Evolutionary conservation across 2,797 vertebrate species (phyloP), one percentile per base, ranked within the genome.

Genomic region (Melanotaenia boesemani): DNA sequence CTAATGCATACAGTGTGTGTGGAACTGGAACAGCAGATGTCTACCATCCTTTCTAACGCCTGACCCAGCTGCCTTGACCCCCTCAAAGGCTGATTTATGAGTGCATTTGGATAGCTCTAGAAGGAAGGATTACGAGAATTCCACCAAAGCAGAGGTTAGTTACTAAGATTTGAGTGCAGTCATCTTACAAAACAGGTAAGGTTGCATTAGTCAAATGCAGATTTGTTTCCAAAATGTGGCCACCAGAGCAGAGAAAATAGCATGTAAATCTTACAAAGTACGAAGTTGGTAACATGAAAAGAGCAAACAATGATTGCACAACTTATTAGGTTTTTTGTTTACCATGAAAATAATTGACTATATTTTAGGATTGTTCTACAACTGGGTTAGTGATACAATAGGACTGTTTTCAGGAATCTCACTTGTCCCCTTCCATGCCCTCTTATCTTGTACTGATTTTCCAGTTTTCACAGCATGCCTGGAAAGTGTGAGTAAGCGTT

Each of bases 371-470:
- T 24, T 24, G 1, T 15, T n/a, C 4, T 22, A 62, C 73, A 78
- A 54, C 22, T 68, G 44, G 66, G 70, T 71, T 67, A 70, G 67
- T 5, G 1, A 26, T 3, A 9, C 9, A 0, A 20, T n/a, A 13
- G 88, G 86, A 70, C 62, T 0, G 41, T 55, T 72, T 87, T 83
- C 87, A 85, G 76, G 63, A 79, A 81, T 78, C 75, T 34, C 74
- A 72, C 73, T 74, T 34, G 16, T 59, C 70, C 79, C 74, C 58
- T 15, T 37, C 48, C 63, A 57, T 44, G 63, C 20, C 36, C 76
- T 66, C 71, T 72, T 68, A 85, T 65, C 81, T 79, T 30, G 46
- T 56, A 20, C 76, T 60, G 71, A 77, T 81, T 90, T 88, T 90
- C 82, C 86, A 79, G 41, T 88, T 89, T 87, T 88, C 61, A 54